Evolutionary conservation across 2,113 vertebrate genomes (phyloP).

Genomic region (Oryzias celebensis): DNA sequence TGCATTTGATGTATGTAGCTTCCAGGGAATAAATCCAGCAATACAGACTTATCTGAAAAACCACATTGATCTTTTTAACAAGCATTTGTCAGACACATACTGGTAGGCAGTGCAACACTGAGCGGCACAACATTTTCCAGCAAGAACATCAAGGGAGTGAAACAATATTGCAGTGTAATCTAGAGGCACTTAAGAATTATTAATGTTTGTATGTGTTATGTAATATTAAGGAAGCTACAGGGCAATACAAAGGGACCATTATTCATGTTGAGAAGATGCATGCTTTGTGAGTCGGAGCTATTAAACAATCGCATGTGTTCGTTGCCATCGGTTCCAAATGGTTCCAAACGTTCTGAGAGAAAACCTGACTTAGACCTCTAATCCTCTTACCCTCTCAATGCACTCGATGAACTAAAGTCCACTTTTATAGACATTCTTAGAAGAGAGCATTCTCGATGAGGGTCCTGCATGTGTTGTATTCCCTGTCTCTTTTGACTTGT

Average conservation of each 20-base stretch:
- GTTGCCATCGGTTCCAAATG: slow-evolving; percentile 68
- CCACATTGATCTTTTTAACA: slow-evolving; percentile 39
- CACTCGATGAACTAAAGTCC: slow-evolving; percentile 37
- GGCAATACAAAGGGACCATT: slow-evolving; percentile 37
- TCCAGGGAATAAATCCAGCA: slow-evolving; percentile 36
- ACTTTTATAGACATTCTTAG: slow-evolving; percentile 36
- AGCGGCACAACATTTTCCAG: slow-evolving; percentile 38
- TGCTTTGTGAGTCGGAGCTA: slow-evolving; percentile 52
- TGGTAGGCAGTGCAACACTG: slow-evolving; percentile 23
- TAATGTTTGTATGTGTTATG: slow-evolving; percentile 59
- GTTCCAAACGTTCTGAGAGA: slow-evolving; percentile 56
- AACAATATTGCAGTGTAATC: slow-evolving; percentile 35
- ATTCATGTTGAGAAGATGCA: slow-evolving; percentile 50
- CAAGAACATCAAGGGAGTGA: slow-evolving; percentile 23
- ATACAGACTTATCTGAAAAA: slow-evolving; percentile 42
- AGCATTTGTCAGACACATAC: slow-evolving; percentile 41
- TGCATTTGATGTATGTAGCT: slow-evolving; percentile 10
- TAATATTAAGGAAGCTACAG: slow-evolving; percentile 44
- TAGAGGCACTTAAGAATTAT: slow-evolving; percentile 48
- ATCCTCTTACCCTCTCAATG: slow-evolving; percentile 73
- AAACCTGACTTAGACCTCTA: slow-evolving; percentile 68
- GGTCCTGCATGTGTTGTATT: slow-evolving; percentile 21
- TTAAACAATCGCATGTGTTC: slow-evolving; percentile 68
- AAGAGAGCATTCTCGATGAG: slow-evolving; percentile 36
- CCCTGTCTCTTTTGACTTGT: slow-evolving; percentile 48